Base-by-base conservation (phyloP, 2,888 invertebrate species). In the Drosophila diplacantha region DNA sequence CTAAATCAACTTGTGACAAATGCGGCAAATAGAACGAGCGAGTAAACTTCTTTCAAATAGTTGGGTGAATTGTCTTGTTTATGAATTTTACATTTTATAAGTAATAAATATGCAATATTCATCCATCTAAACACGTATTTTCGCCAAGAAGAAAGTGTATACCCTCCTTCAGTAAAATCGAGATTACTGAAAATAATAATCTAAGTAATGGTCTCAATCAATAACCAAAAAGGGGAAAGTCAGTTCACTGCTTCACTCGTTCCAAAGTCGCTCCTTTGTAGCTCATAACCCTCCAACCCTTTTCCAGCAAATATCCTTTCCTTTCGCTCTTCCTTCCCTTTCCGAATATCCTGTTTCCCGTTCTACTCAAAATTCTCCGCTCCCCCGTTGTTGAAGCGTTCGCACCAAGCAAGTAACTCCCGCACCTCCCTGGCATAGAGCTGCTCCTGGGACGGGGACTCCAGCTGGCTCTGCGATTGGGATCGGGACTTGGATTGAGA, bases 391-490 rank as follows among this genome's bases (percentile, higher is more conserved):
- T 85, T 86, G 56, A 86, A 86, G 64, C 83, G 84, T 39, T 86
- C 85, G 61, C 85, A 86, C 85, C 85, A 86, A 37, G 84, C 86
- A 4, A 86, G 75, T 53, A 86, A 29, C 57, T 86, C 86, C 18
- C 80, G 74, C 67, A 86, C 86, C 56, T 86, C 85, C 26, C 83
- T 67, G 14, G 86, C 86, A 44, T 86, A 85, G 11, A 83, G 80
- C 43, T 84, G 81, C 55, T 84, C 86, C 68, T 85, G 81, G 56
- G 51, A 66, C 61, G 84, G 80, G 50, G 51, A 66, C 24, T 64
- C 61, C 14, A 47, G 32, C 20, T 54, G 52, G 16, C 20, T 31
- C 22, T 41, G 64, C 37, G 31, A 49, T 20, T 39, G 41, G n/a
- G 43, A 24, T 37, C 44, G 44, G n/a, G 43, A 38, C 49, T 55